A percentile compares a stretch with the other conserved stretches of the same genome.
Conservation (phyloP, 2,888 invertebrate species). For the Drosophila maculinotata region DNA sequence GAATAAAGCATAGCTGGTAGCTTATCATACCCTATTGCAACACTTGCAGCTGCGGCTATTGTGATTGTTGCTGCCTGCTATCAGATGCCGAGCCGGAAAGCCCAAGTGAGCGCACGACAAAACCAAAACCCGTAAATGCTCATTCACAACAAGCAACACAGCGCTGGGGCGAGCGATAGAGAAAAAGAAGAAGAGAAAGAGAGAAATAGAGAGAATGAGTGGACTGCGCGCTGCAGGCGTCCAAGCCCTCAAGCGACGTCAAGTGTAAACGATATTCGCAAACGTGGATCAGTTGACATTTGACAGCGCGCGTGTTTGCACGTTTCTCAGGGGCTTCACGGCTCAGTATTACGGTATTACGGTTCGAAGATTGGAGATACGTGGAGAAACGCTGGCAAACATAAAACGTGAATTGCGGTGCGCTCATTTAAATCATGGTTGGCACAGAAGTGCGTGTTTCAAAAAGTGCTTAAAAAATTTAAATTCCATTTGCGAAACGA, state of each 20-base stretch:
- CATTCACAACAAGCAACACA: slow-evolving; percentile 5
- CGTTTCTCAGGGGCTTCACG: slow-evolving; percentile 43
- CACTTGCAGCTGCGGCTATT: slow-evolving; percentile 27
- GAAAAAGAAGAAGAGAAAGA: slow-evolving; percentile 8
- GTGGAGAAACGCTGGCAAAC: slow-evolving; percentile 6
- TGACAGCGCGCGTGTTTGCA: slow-evolving; percentile 82
- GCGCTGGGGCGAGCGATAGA: slow-evolving; percentile 10
- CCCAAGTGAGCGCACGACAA: slow-evolving; percentile 31
- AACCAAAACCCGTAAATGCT: slow-evolving; percentile 39
- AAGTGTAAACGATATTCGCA: slow-evolving; percentile 81
- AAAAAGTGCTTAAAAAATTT: slow-evolving; percentile 13
- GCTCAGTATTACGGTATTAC: slow-evolving; percentile 17
- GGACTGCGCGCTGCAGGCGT: slow-evolving; percentile 12
- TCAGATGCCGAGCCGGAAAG: slow-evolving; percentile 60
- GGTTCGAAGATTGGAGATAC: slow-evolving; percentile 6
- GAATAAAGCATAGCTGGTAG: background rate
- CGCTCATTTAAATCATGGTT: slow-evolving; percentile 11
- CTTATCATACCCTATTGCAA: slow-evolving; percentile 2
- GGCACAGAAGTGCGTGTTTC: slow-evolving; percentile 17
- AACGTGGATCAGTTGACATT: slow-evolving; percentile 85
- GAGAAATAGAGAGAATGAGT: slow-evolving; percentile 2
- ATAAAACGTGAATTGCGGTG: slow-evolving; percentile 5
- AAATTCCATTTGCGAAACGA: slow-evolving; percentile 12
- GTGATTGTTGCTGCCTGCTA: slow-evolving; percentile 42
- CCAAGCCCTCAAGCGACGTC: slow-evolving; percentile 27